Percentiles rank a stretch among this genome's conserved stretches.
Conservation (phyloP, 1,140 invertebrate species). For the Belonocnema kinseyi region DNA sequence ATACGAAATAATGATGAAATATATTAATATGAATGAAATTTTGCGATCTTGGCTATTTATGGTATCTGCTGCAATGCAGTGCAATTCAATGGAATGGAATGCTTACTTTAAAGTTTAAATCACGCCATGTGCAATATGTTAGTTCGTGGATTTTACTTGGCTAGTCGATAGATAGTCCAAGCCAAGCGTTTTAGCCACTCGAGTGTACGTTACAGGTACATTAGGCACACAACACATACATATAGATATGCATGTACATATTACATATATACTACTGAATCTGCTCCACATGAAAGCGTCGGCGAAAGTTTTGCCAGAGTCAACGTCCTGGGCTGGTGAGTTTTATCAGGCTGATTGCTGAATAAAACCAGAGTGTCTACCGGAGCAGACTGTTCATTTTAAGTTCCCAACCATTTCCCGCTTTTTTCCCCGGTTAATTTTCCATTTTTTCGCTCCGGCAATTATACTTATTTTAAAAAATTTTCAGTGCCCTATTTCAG, state of each 20-base stretch:
- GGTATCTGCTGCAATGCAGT: neutral
- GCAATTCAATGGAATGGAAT: slow-evolving; percentile 29
- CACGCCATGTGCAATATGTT: slow-evolving; percentile 32
- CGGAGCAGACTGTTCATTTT: slow-evolving; percentile 46
- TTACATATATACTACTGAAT: slow-evolving; percentile 44
- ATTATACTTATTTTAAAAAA: neutral
- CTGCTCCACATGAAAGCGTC: slow-evolving; percentile 61
- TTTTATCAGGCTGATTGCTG: slow-evolving; percentile 49
- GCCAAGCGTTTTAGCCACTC: too few relatives aligned
- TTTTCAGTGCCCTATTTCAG: slow-evolving; percentile 1
- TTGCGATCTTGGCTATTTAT: too few relatives aligned
- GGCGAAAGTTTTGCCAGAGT: slow-evolving; percentile 62
- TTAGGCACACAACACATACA: too few relatives aligned
- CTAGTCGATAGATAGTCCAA: too few relatives aligned
- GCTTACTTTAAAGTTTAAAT: slow-evolving; percentile 28
- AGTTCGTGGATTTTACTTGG: too few relatives aligned
- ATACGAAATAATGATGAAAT: too few relatives aligned
- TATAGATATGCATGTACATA: slow-evolving; percentile 15
- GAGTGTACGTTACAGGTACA: too few relatives aligned
- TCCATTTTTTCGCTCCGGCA: too few relatives aligned
- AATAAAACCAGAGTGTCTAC: slow-evolving; percentile 52
- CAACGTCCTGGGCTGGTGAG: slow-evolving; percentile 56
- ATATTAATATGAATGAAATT: too few relatives aligned
- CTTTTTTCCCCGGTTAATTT: too few relatives aligned
- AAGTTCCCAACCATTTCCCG: too few relatives aligned